phyloP scores from a whole-genome alignment of 2,113 vertebrate genomes.

The Antechinus stuartii region DNA sequence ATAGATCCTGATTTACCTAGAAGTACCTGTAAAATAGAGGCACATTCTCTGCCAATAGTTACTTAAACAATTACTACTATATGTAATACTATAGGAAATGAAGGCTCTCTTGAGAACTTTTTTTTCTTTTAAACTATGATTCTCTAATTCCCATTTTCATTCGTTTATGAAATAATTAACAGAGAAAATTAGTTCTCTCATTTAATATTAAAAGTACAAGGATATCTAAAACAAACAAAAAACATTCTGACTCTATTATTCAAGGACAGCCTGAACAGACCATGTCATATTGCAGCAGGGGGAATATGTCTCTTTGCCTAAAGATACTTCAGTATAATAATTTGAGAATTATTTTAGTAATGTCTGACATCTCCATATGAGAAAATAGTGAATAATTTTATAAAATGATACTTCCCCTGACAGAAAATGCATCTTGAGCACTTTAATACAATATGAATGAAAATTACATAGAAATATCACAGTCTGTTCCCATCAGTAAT shows the following conservation, averaged over 20 bases:
- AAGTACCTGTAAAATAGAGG: not conserved
- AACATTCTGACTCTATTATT: not conserved
- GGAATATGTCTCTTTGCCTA: not conserved
- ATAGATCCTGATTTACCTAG: not conserved
- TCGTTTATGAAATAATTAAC: not conserved
- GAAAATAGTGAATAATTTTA: not conserved
- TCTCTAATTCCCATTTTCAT: not conserved
- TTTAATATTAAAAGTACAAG: fast-evolving
- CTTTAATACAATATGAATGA: conserved; percentile 39
- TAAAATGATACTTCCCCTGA: conserved; percentile 43
- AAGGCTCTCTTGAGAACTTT: not conserved
- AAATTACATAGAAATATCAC: conserved; percentile 35
- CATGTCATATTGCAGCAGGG: not conserved
- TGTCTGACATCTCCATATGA: conserved; percentile 37
- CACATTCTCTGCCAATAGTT: not conserved
- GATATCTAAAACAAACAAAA: conserved; percentile 15
- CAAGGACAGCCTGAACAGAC: not conserved
- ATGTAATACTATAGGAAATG: not conserved
- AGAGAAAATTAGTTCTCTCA: not conserved
- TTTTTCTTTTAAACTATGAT: not conserved
- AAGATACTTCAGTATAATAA: conserved; percentile 21
- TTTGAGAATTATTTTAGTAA: not conserved
- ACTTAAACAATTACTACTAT: not conserved
- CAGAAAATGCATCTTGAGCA: conserved; percentile 34
- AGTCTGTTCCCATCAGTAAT: conserved; percentile 22